Conservation (phyloP, 2,888 invertebrate genomes). For the Callyntrura sp. region DNA sequence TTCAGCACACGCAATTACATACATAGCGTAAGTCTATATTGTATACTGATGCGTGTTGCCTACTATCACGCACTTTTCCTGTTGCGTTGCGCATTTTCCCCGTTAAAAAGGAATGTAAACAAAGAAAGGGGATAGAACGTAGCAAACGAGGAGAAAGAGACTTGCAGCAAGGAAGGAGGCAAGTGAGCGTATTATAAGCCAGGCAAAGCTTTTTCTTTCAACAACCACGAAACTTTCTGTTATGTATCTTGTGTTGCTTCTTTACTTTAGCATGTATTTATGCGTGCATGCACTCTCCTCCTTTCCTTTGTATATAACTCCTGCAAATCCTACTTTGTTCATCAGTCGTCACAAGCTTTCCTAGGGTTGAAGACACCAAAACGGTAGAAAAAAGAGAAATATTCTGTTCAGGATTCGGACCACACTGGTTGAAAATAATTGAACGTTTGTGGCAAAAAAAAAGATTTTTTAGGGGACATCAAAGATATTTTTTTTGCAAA, state of each 20-base stretch:
- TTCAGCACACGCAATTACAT: too few relatives aligned
- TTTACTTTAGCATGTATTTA: slow-evolving; percentile 41
- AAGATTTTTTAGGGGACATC: too few relatives aligned
- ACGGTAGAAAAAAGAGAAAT: background rate
- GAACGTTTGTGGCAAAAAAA: background rate
- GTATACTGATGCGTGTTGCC: background rate
- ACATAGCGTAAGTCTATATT: background rate
- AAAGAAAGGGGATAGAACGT: slow-evolving; percentile 45
- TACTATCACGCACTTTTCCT: slow-evolving; percentile 72
- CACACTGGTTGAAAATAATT: background rate
- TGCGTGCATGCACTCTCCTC: slow-evolving; percentile 28
- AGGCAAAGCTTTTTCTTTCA: slow-evolving; percentile 28
- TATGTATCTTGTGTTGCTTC: slow-evolving; percentile 41
- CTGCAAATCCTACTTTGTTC: slow-evolving; percentile 64
- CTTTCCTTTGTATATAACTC: slow-evolving; percentile 65
- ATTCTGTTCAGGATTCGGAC: too few relatives aligned
- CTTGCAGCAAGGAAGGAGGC: slow-evolving; percentile 6
- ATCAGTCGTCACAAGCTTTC: slow-evolving; percentile 67
- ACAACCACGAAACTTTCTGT: slow-evolving; percentile 6
- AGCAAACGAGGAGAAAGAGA: slow-evolving; percentile 14
- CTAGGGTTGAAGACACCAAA: slow-evolving; percentile 17
- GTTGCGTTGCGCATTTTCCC: slow-evolving; percentile 75
- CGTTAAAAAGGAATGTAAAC: slow-evolving; percentile 64
- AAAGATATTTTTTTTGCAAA: too few relatives aligned
- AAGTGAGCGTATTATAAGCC: background rate